Percentiles rank a stretch among this genome's conserved stretches.
These are phyloP conservation scores for Yponomeuta plumbellus DNA, from an alignment of 2,888 invertebrate genomes.

Conservation along the genomic window DNA sequence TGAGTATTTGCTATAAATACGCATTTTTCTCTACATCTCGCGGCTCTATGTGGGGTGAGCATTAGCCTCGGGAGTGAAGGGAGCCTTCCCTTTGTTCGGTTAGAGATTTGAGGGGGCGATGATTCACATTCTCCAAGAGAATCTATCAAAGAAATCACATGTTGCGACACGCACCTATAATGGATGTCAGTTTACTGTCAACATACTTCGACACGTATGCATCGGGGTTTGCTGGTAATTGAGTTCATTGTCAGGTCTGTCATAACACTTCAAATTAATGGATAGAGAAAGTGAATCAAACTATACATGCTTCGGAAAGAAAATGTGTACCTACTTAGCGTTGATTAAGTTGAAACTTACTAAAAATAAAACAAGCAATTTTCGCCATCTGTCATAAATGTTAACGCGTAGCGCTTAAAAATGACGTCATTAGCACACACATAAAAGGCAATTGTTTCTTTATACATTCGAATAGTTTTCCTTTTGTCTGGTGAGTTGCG, in stretches of 20 bases:
- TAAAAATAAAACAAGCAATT: slow-evolving; percentile 23
- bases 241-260: not conserved
- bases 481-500: slow-evolving; percentile 56
- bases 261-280: too few relatives aligned
- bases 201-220: slow-evolving; percentile 40
- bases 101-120: slow-evolving; percentile 72
- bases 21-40: slow-evolving; percentile 75
- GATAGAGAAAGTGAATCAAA: too few relatives aligned
- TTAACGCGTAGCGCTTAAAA: slow-evolving; percentile 34
- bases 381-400: slow-evolving; percentile 36
- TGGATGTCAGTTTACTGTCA: slow-evolving; percentile 56
- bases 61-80: slow-evolving; percentile 66
- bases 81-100: slow-evolving; percentile 73
- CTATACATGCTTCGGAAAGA: too few relatives aligned
- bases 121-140: slow-evolving; percentile 68
- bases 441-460: slow-evolving; percentile 69
- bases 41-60: slow-evolving; percentile 69
- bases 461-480: slow-evolving; percentile 46
- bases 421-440: slow-evolving; percentile 50
- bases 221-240: not conserved
- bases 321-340: not conserved
- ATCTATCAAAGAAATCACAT: slow-evolving; percentile 73
- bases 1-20: slow-evolving; percentile 78
- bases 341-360: slow-evolving; percentile 5
- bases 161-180: slow-evolving; percentile 52